These are phyloP conservation scores for Sebastes diaconus DNA, from an alignment of 2,797 vertebrate genomes.

Conservation along the genomic window DNA sequence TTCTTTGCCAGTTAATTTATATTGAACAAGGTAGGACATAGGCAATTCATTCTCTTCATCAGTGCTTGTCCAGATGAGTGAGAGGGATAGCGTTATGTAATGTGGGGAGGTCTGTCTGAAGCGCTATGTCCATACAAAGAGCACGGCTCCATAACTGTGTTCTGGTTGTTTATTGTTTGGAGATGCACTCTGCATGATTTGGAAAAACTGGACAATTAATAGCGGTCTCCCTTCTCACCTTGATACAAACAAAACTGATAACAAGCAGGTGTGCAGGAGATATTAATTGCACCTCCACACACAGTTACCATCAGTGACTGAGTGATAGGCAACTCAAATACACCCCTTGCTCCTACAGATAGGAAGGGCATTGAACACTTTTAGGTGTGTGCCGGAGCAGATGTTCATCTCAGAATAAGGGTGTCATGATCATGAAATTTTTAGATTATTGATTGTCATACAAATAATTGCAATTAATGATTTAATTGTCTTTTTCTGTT, in stretches of 20 bases:
- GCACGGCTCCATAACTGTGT: neutral
- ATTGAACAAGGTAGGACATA: slow-evolving; percentile 3
- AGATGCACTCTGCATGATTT: neutral
- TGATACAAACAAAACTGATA: neutral
- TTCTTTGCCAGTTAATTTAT: neutral
- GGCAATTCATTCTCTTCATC: neutral
- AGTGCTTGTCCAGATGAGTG: neutral
- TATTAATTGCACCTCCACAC: neutral
- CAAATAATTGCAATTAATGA: neutral
- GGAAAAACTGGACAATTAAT: neutral
- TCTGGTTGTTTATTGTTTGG: neutral
- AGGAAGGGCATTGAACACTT: neutral
- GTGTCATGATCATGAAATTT: neutral
- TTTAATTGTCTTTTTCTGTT: neutral
- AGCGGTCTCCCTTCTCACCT: neutral
- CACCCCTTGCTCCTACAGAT: neutral
- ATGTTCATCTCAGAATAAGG: neutral
- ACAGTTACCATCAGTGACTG: neutral
- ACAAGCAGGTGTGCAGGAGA: neutral
- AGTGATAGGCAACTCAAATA: neutral
- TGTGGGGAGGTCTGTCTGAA: neutral
- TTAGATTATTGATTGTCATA: neutral
- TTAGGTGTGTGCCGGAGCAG: neutral
- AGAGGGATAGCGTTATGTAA: neutral
- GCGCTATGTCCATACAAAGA: neutral